Conservation (phyloP, 2,888 invertebrate species). For the Celastrina argiolus region DNA sequence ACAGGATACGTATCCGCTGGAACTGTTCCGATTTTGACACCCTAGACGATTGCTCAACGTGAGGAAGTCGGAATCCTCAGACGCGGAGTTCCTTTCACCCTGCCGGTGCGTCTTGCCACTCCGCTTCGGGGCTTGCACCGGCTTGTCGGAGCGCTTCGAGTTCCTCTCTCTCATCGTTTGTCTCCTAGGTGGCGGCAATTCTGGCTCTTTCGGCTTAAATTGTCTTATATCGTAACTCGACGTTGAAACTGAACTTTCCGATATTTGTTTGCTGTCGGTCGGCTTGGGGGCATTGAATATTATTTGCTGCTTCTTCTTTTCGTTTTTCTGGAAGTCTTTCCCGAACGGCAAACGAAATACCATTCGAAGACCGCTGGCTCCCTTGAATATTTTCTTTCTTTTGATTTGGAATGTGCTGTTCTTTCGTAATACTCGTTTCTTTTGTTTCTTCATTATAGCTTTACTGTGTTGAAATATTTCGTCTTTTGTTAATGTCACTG, state of each 20-base stretch:
- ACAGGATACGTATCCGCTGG: slow-evolving; percentile 88
- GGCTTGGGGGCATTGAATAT: slow-evolving; percentile 26
- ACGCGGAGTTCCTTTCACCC: slow-evolving; percentile 79
- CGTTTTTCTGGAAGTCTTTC: slow-evolving; percentile 59
- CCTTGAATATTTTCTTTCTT: slow-evolving; percentile 78
- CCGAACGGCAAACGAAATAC: slow-evolving; percentile 81
- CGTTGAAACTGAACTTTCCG: slow-evolving; percentile 80
- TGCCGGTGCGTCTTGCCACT: slow-evolving; percentile 68
- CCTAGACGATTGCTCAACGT: slow-evolving; percentile 78
- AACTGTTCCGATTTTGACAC: slow-evolving; percentile 80
- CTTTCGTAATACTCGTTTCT: slow-evolving; percentile 81
- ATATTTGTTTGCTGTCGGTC: slow-evolving; percentile 54
- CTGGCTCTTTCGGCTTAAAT: slow-evolving; percentile 77
- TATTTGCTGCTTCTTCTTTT: slow-evolving; percentile 44
- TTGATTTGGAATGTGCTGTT: slow-evolving; percentile 78
- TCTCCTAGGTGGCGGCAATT: slow-evolving; percentile 59
- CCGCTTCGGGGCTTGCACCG: slow-evolving; percentile 61
- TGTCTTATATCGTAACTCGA: slow-evolving; percentile 81
- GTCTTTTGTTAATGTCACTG: slow-evolving; percentile 93
- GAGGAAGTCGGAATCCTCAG: slow-evolving; percentile 79
- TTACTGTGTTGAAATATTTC: slow-evolving; percentile 94
- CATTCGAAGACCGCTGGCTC: slow-evolving; percentile 79
- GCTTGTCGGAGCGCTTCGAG: slow-evolving; percentile 62
- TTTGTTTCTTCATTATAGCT: slow-evolving; percentile 91
- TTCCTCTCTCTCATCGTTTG: slow-evolving; percentile 61